Evolutionary conservation across 2,888 invertebrate genomes (phyloP), one percentile per base, ranked within the genome.

Genomic region (Koerneria pararmatus): DNA sequence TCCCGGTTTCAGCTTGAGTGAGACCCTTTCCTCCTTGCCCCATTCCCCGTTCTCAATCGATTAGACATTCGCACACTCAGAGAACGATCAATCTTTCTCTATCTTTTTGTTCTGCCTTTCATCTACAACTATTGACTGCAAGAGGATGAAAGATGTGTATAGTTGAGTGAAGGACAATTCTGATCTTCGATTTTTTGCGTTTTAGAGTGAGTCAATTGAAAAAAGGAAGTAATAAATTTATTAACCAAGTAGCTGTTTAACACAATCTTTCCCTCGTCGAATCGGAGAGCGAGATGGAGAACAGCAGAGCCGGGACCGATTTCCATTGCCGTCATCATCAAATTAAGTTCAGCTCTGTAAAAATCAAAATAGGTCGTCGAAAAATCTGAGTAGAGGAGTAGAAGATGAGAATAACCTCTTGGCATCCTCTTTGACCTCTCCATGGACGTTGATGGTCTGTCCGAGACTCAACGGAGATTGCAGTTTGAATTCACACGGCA

Each of bases 11-110:
- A 78, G 77, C 6, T 74, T 74, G 32, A 73, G 67, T 31, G 77
- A 78, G 46, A 74, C 73, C 64, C 75, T 70, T 69, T 79, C 79
- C 68, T 82, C 81, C 69, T 81, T 79, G 62, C 78, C 81, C 79
- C 81, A 82, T 11, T 70, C 70, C 22, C 74, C 77, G 63, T 74
- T 68, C 67, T 78, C 67, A 8, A 70, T 72, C 5, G 57, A 11
- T 15, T 34, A 31, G 22, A n/a, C n/a, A n/a, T n/a, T n/a, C n/a
- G n/a, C n/a, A n/a, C 34, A 54, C 34, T n/a, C n/a, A n/a, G n/a
- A n/a, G n/a, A n/a, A n/a, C n/a, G n/a, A n/a, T n/a, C n/a, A n/a
- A n/a, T n/a, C n/a, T n/a, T n/a, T n/a, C n/a, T n/a, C n/a, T n/a
- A n/a, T n/a, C n/a, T n/a, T n/a, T n/a, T n/a, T n/a, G n/a, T n/a